These are phyloP conservation scores for Cryptocheilus praepositus DNA, from an alignment of 2,888 invertebrate genomes.

Conservation along the genomic window DNA sequence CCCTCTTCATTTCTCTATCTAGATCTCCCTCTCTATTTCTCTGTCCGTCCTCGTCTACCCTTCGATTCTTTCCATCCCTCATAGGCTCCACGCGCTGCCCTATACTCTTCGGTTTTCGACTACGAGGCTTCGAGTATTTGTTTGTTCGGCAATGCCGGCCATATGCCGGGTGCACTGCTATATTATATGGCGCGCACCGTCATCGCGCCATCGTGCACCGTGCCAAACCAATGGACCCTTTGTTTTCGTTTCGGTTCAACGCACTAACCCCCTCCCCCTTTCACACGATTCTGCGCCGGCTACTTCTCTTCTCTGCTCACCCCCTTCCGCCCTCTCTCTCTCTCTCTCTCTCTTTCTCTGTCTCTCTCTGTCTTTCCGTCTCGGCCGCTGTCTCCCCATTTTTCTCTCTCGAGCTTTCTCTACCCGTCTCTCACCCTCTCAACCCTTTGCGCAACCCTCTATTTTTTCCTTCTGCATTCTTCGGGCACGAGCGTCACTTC, in stretches of 20 bases:
- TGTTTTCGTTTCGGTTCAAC: slow-evolving; percentile 67
- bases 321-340: background rate
- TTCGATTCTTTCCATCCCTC: slow-evolving; percentile 7
- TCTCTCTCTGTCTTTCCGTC: slow-evolving; percentile 11
- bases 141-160: slow-evolving; percentile 60
- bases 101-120: slow-evolving; percentile 15
- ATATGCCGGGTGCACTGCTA: slow-evolving; percentile 61
- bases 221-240: slow-evolving; percentile 60
- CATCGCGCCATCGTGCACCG: slow-evolving; percentile 38
- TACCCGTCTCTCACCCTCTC: slow-evolving; percentile 9
- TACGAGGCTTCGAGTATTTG: slow-evolving; percentile 57
- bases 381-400: slow-evolving; percentile 8
- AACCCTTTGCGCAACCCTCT: slow-evolving; percentile 7
- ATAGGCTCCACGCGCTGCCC: background rate
- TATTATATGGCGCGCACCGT: slow-evolving; percentile 48
- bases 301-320: slow-evolving; percentile 2
- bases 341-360: slow-evolving; percentile 9
- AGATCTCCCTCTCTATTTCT: background rate
- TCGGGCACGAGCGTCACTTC: slow-evolving; percentile 42
- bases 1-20: background rate
- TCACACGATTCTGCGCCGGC: slow-evolving; percentile 3
- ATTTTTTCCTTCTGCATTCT: slow-evolving; percentile 35
- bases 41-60: background rate
- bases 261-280: slow-evolving; percentile 44
- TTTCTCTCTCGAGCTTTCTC: background rate